Percentiles rank a stretch among this genome's conserved stretches.
Evolutionary conservation across 2,113 vertebrate species (phyloP).

Genomic region (Machaerirhynchus nigripectus): DNA sequence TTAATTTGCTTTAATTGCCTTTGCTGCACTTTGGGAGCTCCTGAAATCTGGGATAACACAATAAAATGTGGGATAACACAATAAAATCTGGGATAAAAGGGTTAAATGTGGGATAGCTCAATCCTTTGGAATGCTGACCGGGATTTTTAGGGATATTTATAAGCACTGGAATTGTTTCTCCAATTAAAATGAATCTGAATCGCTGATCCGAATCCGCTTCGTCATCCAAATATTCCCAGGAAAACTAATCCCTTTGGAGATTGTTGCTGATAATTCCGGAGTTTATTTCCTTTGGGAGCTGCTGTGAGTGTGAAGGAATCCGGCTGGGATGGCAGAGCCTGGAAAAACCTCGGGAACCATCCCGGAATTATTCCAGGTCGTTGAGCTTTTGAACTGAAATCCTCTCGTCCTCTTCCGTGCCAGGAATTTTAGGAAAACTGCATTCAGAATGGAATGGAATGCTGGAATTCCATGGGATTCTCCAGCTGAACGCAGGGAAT

Average conservation of each 20-base stretch:
- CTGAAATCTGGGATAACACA: background rate
- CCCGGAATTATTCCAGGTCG: fast-evolving
- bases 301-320: background rate
- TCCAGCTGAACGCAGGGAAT: fast-evolving
- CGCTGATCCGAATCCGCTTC: background rate
- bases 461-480: background rate
- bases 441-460: fast-evolving
- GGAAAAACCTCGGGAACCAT: background rate
- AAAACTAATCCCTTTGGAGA: background rate
- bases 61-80: background rate
- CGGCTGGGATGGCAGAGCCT: background rate
- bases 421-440: background rate
- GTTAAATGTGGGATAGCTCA: background rate
- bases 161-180: slow-evolving; percentile 12
- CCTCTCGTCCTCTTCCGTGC: fast-evolving
- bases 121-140: background rate
- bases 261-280: background rate
- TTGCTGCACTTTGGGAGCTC: background rate
- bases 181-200: background rate
- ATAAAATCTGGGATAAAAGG: background rate
- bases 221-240: background rate
- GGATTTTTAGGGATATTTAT: background rate
- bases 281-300: background rate
- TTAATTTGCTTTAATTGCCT: background rate
- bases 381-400: background rate